Evolutionary conservation across 1,140 invertebrate species (phyloP), one percentile per base, ranked within the genome.

Genomic region (Pemphigus obesinymphae): DNA sequence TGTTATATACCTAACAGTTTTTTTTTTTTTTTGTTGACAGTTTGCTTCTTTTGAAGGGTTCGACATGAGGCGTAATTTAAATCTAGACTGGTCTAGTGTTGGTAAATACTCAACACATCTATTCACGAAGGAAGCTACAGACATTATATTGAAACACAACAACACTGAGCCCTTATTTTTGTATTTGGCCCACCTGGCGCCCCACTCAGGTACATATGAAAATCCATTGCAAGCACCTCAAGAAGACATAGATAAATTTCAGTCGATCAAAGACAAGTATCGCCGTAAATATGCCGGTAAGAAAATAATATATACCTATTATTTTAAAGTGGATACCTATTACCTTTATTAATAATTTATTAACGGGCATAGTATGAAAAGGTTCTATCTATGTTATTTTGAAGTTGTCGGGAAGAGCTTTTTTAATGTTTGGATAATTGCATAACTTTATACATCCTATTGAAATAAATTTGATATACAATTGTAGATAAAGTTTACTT

Each of bases 281-380:
- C 88, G 95, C 82, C 89, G 93, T 85, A 90, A 91, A 66, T 96
- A 94, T 88, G 94, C 94, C 76, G 93, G 93, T 94, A 86, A 63
- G 3, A 45, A 3, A 45, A 45, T 8, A 13, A 13, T 15, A 45
- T 45, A 13, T 45, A 45, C 43, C 11, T 45, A 45, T 45, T 45
- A 45, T 45, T n/a, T n/a, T n/a, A n/a, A n/a, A n/a, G n/a, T n/a
- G n/a, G n/a, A n/a, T n/a, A n/a, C n/a, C n/a, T n/a, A n/a, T n/a
- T n/a, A n/a, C n/a, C n/a, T n/a, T n/a, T n/a, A n/a, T n/a, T n/a
- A n/a, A n/a, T n/a, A n/a, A n/a, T n/a, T n/a, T n/a, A n/a, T n/a
- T n/a, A n/a, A n/a, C n/a, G n/a, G n/a, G n/a, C n/a, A n/a, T n/a
- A n/a, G n/a, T n/a, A n/a, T n/a, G n/a, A n/a, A n/a, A n/a, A n/a